These are phyloP conservation scores for Oxytorus armatus DNA, from an alignment of 2,888 invertebrate genomes.

Conservation along the genomic window DNA sequence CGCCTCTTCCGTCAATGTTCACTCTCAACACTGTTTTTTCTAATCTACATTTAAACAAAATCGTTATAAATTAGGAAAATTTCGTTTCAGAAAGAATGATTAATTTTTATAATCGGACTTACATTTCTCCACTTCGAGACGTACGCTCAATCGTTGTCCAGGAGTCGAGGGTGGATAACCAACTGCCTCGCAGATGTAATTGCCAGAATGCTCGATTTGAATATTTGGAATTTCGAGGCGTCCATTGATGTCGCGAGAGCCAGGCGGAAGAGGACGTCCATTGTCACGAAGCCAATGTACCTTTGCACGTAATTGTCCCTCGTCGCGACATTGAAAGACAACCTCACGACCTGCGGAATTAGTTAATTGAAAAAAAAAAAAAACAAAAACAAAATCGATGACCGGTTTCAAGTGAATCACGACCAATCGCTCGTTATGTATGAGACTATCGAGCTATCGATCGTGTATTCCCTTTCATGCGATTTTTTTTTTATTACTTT, in stretches of 20 bases:
- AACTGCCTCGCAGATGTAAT: slow-evolving; percentile 93
- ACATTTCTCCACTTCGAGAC: slow-evolving; percentile 91
- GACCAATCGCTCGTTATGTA: slow-evolving; percentile 2
- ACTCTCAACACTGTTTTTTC: too few species aligned
- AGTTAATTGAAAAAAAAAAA: slow-evolving; percentile 20
- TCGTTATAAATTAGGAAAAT: too few species aligned
- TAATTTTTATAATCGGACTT: slow-evolving; percentile 84
- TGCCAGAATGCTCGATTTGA: slow-evolving; percentile 90
- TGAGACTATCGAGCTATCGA: slow-evolving; percentile 30
- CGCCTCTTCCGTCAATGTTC: too few species aligned
- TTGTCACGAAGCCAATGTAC: slow-evolving; percentile 92
- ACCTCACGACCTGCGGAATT: slow-evolving; percentile 92
- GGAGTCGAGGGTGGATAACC: slow-evolving; percentile 87
- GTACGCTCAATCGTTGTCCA: slow-evolving; percentile 89
- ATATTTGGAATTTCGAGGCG: slow-evolving; percentile 95
- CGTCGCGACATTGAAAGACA: slow-evolving; percentile 96
- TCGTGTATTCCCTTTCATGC: slow-evolving; percentile 34
- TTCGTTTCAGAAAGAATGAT: neutral
- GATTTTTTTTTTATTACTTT: neutral
- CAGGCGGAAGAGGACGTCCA: slow-evolving; percentile 90
- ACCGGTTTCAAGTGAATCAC: too few species aligned
- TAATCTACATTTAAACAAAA: too few species aligned
- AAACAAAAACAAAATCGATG: too few species aligned
- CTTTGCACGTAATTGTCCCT: slow-evolving; percentile 91
- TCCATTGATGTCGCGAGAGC: slow-evolving; percentile 91